Evolutionary conservation across 2,113 vertebrate genomes (phyloP), one percentile per base, ranked within the genome.

Genomic region (Paracanthobrama guichenoti): DNA sequence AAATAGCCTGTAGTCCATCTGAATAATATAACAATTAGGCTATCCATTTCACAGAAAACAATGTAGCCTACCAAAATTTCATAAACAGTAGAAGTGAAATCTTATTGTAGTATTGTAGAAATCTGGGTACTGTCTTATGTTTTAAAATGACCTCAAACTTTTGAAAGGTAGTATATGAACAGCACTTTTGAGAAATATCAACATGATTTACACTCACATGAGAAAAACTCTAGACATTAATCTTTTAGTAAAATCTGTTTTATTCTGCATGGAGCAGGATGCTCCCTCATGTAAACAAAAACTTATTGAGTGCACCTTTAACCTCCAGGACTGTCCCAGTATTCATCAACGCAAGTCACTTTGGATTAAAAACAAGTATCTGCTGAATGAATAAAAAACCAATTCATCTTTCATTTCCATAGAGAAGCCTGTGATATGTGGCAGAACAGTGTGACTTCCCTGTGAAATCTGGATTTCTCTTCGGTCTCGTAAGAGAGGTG

Each of bases 401-500:
- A 31, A 85, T 83, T 24, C 14, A 85, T 78, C 31, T 31, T 55
- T 24, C 20, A 73, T 82, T 75, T 81, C 59, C 13, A 85, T 69
- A 82, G 86, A 53, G 31, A 22, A 75, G 57, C 9, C 9, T 77
- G 74, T 69, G 39, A 79, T 79, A 83, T 74, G 77, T 81, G 26
- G 42, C 10, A 28, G 24, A 26, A 59, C 55, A 26, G 13, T 59
- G 55, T 39, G n/a, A 8, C n/a, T 60, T 84, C 16, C n/a, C 28
- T 46, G 28, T 57, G 71, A 82, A 86, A 82, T 74, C 66, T 55
- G 66, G 69, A 48, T 64, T 60, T 48, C 60, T 82, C 74, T 82
- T 48, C 16, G 39, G 74, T 42, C 60, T 53, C 75, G 13, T 74
- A 86, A 59, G 55, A 77, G 31, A 60, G 22, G 71, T 57, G 72